Evolutionary conservation across 2,888 invertebrate species (phyloP), one percentile per base, ranked within the genome.

Genomic region (Anagyrus pseudococci): DNA sequence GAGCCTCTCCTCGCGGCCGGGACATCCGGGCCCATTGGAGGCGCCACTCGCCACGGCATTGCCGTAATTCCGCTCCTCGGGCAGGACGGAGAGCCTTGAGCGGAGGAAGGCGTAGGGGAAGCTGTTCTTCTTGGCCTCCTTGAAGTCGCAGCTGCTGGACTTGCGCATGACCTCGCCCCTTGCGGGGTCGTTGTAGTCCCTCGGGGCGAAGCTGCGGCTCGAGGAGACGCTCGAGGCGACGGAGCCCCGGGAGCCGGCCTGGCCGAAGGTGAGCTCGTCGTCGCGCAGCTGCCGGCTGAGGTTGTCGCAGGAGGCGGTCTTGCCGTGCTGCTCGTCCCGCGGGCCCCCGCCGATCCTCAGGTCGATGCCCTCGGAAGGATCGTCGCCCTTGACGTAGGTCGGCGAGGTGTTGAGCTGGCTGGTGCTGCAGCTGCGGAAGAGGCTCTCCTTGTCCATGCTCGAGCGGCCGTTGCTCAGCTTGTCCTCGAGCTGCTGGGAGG

Each of bases 61-160:
- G 17, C 60, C 62, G 19, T 69, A 61, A 57, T 75, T 68, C 41
- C 88, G 88, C 80, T 91, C 91, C 81, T 91, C 91, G 1, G 91
- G 91, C 67, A 92, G 81, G 47, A 91, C 91, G 10, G 91, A 90
- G 48, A 92, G 81, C 69, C 89, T 89, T 0, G 91, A 92, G 63
- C 92, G 85, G 25, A 91, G 81, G 75, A 91, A 92, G 2, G 91
- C 91, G 74, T 91, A 91, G 0, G 91, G 91, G 71, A 91, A 91
- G 71, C 88, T 89, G 1, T 87, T 87, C 67, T 88, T 87, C 70
- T 84, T 85, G 65, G 78, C 83, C 26, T 79, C 79, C 25, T 78
- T 78, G 62, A 78, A 75, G 66, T 80, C 79, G 67, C 79, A 80
- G 62, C 79, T 79, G 52, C 70, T 79, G 15, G 79, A 77, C 63